These are phyloP conservation scores for Hormiphora californensis DNA, from an alignment of 37 sponge, comb jelly and placozoan species.

Conservation along the genomic window DNA sequence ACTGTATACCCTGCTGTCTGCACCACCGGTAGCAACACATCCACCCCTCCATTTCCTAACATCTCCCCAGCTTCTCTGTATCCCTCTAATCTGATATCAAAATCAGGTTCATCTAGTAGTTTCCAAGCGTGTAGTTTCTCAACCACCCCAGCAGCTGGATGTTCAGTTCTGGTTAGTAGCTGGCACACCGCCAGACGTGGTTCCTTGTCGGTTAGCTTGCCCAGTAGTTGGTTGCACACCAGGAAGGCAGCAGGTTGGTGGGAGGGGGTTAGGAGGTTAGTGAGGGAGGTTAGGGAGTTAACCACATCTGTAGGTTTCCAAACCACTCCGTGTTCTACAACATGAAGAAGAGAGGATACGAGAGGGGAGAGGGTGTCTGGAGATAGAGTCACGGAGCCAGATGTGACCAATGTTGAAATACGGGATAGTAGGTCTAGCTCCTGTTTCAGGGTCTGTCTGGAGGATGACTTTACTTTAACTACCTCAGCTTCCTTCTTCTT, in stretches of 20 bases:
- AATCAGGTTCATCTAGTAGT: conserved; percentile 36
- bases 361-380: neutral
- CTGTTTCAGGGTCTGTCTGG: conserved; percentile 4
- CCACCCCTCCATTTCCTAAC: no score
- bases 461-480: neutral
- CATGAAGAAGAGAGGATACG: neutral
- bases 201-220: neutral
- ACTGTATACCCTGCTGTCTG: conserved; percentile 20
- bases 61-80: no score
- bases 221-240: neutral
- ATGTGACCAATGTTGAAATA: neutral
- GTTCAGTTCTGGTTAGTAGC: neutral
- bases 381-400: neutral
- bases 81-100: conserved; percentile 16
- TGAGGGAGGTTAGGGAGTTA: neutral
- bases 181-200: neutral
- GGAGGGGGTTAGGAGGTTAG: neutral
- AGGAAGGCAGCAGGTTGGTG: neutral
- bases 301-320: conserved; percentile 16
- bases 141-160: neutral
- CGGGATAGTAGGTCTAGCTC: conserved; percentile 33
- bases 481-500: neutral
- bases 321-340: neutral
- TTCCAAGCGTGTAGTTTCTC: conserved; percentile 16
- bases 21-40: neutral